These are phyloP conservation scores for Pantala flavescens DNA, from an alignment of 1,140 invertebrate species.

Conservation along the genomic window DNA sequence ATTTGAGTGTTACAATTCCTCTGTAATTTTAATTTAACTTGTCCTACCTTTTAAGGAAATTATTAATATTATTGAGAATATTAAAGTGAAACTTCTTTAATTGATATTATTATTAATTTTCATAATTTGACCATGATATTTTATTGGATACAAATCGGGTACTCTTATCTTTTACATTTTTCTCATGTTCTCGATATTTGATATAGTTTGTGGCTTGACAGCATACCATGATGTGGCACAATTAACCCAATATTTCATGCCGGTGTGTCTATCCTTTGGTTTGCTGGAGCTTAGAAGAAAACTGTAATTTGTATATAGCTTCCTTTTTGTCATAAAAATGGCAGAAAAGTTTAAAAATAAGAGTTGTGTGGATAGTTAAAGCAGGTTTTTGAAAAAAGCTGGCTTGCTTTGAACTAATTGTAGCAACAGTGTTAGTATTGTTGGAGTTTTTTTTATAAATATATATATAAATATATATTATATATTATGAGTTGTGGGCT, in stretches of 20 bases:
- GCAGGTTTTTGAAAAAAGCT: slow-evolving; percentile 8
- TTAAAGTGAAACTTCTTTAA: neutral
- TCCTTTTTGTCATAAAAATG: slow-evolving; percentile 10
- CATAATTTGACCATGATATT: neutral
- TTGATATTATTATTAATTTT: neutral
- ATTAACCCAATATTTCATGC: neutral
- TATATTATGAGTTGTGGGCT: slow-evolving; percentile 9
- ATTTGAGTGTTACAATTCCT: too few species aligned
- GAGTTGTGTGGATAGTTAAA: slow-evolving; percentile 9
- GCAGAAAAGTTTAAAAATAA: slow-evolving; percentile 11
- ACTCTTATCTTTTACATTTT: too few species aligned
- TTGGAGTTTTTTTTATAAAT: slow-evolving; percentile 11
- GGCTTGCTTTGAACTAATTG: slow-evolving; percentile 7
- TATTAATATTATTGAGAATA: neutral
- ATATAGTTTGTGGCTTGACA: neutral
- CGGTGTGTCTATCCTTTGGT: neutral
- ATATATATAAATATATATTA: neutral
- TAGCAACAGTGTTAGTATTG: slow-evolving; percentile 9
- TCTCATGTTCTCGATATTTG: too few species aligned
- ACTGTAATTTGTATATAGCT: slow-evolving; percentile 10
- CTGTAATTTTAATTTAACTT: neutral
- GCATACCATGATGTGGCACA: neutral
- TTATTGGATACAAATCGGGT: neutral
- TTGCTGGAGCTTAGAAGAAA: slow-evolving; percentile 9
- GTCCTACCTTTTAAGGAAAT: neutral